These are phyloP conservation scores for Chelonia mydas DNA, from an alignment of 2,797 vertebrate genomes.

Conservation along the genomic window DNA sequence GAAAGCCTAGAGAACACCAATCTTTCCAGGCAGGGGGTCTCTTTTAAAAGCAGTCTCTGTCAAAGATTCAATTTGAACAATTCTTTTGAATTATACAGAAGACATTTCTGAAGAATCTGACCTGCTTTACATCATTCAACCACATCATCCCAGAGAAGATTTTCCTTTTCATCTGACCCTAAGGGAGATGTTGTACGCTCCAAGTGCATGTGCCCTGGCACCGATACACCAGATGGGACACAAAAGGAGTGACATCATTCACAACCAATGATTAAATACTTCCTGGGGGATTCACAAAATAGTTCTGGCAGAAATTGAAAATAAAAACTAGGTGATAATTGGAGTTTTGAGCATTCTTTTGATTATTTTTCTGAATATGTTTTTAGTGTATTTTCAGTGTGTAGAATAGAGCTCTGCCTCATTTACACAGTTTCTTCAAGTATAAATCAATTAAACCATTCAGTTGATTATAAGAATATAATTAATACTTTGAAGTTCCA, in stretches of 20 bases:
- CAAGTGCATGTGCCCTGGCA: background rate
- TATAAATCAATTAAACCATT: background rate
- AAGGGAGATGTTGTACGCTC: conserved; percentile 31
- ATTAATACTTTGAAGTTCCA: background rate
- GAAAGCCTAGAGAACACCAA: conserved; percentile 51
- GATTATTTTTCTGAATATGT: background rate
- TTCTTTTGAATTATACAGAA: conserved; percentile 68
- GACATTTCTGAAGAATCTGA: conserved; percentile 33
- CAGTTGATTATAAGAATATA: background rate
- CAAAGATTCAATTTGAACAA: conserved; percentile 67
- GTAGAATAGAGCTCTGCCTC: background rate
- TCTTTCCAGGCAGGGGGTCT: conserved; percentile 44
- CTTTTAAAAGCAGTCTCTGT: conserved; percentile 59
- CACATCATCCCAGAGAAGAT: background rate
- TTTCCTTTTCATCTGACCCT: conserved; percentile 53
- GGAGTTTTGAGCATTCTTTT: background rate
- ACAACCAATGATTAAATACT: conserved; percentile 51
- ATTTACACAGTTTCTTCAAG: background rate
- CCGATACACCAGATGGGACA: conserved; percentile 9
- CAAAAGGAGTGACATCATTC: conserved; percentile 61
- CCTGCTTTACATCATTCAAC: conserved; percentile 68
- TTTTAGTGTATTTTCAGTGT: background rate
- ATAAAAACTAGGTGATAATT: background rate
- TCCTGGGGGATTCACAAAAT: conserved; percentile 53
- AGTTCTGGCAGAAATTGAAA: conserved; percentile 40